phyloP scores from a whole-genome alignment of 2,797 vertebrate genomes.

The Pempheris klunzingeri region DNA sequence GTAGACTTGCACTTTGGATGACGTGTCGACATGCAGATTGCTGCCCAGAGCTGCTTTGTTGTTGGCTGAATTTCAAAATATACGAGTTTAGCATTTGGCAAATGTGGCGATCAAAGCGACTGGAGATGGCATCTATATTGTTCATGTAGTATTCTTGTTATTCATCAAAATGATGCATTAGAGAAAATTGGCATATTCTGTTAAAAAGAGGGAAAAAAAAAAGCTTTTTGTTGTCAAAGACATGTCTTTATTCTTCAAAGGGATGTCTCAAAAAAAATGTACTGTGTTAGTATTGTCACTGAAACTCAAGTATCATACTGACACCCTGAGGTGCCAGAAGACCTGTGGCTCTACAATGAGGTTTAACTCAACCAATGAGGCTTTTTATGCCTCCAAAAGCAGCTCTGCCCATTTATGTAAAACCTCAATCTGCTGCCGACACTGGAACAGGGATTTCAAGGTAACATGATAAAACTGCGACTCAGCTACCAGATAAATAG shows the following conservation, averaged over 20 bases:
- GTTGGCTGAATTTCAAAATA: not conserved
- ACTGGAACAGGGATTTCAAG: not conserved
- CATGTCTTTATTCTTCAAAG: not conserved
- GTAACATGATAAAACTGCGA: not conserved
- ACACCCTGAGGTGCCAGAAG: not conserved
- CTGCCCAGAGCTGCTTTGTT: slow-evolving; percentile 12
- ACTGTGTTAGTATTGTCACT: not conserved
- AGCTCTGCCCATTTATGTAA: not conserved
- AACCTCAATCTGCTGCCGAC: slow-evolving; percentile 7
- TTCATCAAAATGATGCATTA: not conserved
- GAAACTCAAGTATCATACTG: not conserved
- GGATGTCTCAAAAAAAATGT: not conserved
- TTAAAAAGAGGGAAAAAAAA: not conserved
- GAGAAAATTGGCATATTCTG: not conserved
- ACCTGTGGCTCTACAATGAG: not conserved
- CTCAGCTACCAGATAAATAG: slow-evolving; percentile 19
- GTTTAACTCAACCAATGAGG: not conserved
- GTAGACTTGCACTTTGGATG: not conserved
- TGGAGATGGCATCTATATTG: not conserved
- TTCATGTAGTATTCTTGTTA: not conserved
- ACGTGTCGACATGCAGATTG: not conserved
- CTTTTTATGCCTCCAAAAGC: slow-evolving; percentile 5
- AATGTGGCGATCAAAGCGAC: not conserved
- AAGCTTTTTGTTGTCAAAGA: not conserved
- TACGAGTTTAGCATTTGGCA: not conserved